These are phyloP conservation scores for Argyresthia goedartella DNA, from an alignment of 2,888 invertebrate species.

Conservation along the genomic window DNA sequence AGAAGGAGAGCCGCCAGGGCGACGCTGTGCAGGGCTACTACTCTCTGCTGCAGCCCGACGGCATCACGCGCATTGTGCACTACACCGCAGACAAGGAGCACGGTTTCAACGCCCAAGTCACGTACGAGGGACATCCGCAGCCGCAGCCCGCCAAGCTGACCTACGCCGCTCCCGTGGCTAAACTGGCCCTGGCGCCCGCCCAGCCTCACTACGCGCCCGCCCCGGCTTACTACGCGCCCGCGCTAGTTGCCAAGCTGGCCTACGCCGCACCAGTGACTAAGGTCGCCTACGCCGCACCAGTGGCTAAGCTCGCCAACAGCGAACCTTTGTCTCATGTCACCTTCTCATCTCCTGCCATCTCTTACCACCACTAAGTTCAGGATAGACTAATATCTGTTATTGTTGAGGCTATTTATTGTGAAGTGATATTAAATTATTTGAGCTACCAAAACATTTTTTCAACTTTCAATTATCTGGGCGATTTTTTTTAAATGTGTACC, in stretches of 20 bases:
- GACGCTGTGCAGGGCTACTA: constrained; percentile 57
- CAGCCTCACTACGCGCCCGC: constrained; percentile 5
- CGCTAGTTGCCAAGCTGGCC: constrained; percentile 3
- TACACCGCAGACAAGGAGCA: constrained; percentile 51
- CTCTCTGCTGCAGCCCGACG: constrained; percentile 62
- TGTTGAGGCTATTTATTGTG: too few species aligned
- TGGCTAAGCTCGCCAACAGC: constrained; percentile 24
- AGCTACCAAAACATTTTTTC: too few species aligned
- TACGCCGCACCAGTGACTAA: constrained; percentile 17
- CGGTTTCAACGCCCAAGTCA: constrained; percentile 59
- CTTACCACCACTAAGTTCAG: constrained; percentile 59
- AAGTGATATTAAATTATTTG: too few species aligned
- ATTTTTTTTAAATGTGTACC: too few species aligned
- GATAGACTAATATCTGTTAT: too few species aligned
- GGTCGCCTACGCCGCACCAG: constrained; percentile 11
- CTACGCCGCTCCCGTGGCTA: constrained; percentile 16
- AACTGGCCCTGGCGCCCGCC: constrained; percentile 19
- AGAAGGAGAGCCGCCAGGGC: constrained; percentile 52
- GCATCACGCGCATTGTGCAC: constrained; percentile 53
- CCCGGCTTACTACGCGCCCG: constrained; percentile 10
- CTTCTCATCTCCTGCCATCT: constrained; percentile 44
- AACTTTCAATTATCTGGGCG: too few species aligned
- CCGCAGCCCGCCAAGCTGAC: constrained; percentile 14
- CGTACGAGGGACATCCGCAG: constrained; percentile 48
- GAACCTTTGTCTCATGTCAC: constrained; percentile 25